Percentiles rank a stretch among this genome's conserved stretches.
Conservation (phyloP, 2,113 vertebrate genomes). For the Otocyon megalotis region DNA sequence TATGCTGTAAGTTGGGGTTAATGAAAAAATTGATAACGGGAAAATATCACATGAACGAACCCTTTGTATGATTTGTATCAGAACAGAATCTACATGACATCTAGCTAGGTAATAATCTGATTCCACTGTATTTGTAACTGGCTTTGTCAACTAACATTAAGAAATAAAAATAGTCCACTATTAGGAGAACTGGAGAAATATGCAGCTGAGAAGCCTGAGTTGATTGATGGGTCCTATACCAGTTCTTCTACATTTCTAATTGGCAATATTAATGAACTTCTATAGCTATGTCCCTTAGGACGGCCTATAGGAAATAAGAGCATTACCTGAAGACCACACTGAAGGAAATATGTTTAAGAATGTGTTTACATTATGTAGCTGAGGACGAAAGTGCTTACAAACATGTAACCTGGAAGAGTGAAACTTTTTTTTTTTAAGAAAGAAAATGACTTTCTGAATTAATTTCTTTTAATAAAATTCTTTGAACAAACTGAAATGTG, state of each 20-base stretch:
- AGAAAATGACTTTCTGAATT: slow-evolving; percentile 47
- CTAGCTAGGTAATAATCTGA: background rate
- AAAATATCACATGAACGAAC: background rate
- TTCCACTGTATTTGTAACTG: background rate
- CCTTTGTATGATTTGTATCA: background rate
- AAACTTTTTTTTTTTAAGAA: slow-evolving; percentile 1
- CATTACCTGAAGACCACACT: background rate
- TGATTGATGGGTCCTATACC: background rate
- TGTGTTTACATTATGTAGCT: background rate
- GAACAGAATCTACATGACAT: background rate
- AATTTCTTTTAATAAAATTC: slow-evolving; percentile 38
- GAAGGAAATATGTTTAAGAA: background rate
- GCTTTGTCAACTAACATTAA: background rate
- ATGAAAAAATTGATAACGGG: background rate
- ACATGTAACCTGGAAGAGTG: background rate
- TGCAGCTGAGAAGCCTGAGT: background rate
- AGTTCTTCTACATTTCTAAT: background rate
- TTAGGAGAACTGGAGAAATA: background rate
- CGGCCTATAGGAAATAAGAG: background rate
- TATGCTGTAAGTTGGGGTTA: background rate
- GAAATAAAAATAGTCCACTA: background rate
- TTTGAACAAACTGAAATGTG: background rate
- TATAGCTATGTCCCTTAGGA: background rate
- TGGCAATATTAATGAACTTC: background rate
- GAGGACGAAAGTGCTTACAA: slow-evolving; percentile 1